These are phyloP conservation scores for Horisme vitalbata DNA, from an alignment of 2,888 invertebrate genomes.

Conservation along the genomic window DNA sequence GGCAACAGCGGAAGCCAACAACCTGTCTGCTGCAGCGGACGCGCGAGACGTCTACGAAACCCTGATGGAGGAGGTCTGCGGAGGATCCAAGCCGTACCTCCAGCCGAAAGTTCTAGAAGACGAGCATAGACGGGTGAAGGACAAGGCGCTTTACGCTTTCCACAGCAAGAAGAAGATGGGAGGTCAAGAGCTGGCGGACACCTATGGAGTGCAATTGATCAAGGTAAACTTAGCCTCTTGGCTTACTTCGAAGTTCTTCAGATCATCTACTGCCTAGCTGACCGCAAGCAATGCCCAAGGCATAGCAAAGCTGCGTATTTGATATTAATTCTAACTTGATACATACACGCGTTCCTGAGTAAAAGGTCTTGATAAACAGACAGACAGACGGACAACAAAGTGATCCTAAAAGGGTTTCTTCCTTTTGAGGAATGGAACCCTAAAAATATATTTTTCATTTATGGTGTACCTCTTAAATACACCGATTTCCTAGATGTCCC, in stretches of 20 bases:
- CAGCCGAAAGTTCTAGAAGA: constrained; percentile 90
- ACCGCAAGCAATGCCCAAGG: no score
- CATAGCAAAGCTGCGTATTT: no score
- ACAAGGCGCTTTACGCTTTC: constrained; percentile 89
- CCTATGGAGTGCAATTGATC: constrained; percentile 90
- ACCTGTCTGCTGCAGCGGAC: constrained; percentile 95
- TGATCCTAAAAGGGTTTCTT: no score
- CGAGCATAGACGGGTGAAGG: constrained; percentile 91
- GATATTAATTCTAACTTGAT: no score
- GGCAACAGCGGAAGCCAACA: constrained; percentile 97
- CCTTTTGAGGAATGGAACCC: no score
- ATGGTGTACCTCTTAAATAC: no score
- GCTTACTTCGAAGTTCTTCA: no score
- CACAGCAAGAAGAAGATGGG: constrained; percentile 97
- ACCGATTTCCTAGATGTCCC: neutral
- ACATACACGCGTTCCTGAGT: no score
- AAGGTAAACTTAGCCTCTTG: constrained; percentile 68
- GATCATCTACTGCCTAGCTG: no score
- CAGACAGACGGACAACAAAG: no score
- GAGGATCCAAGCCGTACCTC: constrained; percentile 95
- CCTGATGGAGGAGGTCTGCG: constrained; percentile 97
- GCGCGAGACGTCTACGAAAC: constrained; percentile 95
- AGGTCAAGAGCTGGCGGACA: constrained; percentile 94
- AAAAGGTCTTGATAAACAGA: no score
- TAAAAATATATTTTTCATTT: no score